Percentiles rank a stretch among this genome's conserved stretches.
phyloP scores from a whole-genome alignment of 2,888 invertebrate genomes.

The Lepidochrysops patricia region DNA sequence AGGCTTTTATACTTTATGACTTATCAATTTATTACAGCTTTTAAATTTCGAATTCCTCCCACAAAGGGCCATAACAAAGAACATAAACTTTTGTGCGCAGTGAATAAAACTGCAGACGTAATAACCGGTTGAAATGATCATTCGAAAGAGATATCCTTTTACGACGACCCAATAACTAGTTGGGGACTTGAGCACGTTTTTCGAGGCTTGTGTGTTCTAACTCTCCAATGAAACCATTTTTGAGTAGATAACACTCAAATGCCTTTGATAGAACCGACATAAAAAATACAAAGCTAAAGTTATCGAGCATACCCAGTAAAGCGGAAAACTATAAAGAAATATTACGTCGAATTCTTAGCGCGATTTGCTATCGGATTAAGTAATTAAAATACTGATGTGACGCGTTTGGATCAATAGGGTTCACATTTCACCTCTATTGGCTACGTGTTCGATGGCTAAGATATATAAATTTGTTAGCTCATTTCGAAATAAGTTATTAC shows the following conservation, averaged over 20 bases:
- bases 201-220: not conserved
- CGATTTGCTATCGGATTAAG: too few species aligned
- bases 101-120: not conserved
- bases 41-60: not conserved
- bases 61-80: not conserved
- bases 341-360: too few species aligned
- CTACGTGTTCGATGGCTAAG: too few species aligned
- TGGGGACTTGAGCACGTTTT: conserved; percentile 2
- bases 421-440: too few species aligned
- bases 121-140: not conserved
- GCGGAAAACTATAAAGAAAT: too few species aligned
- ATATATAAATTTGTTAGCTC: not conserved
- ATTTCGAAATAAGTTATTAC: not conserved
- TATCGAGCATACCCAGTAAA: too few species aligned
- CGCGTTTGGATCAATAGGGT: too few species aligned
- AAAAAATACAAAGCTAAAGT: not conserved
- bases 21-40: not conserved
- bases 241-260: not conserved
- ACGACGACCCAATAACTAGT: not conserved
- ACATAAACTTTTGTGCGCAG: not conserved
- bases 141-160: not conserved
- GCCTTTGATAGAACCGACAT: not conserved
- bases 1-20: too few species aligned
- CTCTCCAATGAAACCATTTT: not conserved
- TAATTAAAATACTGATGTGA: too few species aligned